A percentile compares a stretch with the other conserved stretches of the same genome.
Evolutionary conservation across 2,113 vertebrate species (phyloP).

Genomic region (Tragulus kanchil): DNA sequence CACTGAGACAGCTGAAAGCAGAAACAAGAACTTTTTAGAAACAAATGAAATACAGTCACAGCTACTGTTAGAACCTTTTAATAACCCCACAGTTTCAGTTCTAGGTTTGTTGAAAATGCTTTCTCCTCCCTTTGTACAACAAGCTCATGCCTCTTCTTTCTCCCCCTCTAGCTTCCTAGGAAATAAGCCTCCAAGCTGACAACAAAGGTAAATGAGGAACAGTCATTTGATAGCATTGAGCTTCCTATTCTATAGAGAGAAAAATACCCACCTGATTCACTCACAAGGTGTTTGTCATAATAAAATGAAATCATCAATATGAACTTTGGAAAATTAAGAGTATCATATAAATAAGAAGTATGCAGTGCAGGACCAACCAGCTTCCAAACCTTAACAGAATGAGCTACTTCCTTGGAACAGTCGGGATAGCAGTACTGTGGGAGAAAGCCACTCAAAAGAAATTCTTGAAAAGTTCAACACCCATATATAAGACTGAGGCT

Average conservation of each 20-base stretch:
- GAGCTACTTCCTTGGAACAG: neutral
- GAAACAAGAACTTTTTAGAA: slow-evolving; percentile 64
- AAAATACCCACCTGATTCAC: neutral
- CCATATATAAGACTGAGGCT: neutral
- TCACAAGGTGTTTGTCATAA: neutral
- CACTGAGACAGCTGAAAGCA: slow-evolving; percentile 91
- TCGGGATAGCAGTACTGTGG: neutral
- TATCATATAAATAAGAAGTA: neutral
- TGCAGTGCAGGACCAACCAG: neutral
- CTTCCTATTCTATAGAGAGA: neutral
- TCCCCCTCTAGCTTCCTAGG: neutral
- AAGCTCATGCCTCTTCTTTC: neutral
- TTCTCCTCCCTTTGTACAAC: neutral
- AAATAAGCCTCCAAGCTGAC: neutral
- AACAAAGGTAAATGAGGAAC: neutral
- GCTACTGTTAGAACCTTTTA: neutral
- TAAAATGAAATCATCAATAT: slow-evolving; percentile 27
- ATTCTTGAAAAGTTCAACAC: neutral
- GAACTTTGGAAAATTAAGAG: slow-evolving; percentile 4
- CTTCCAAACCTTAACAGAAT: neutral
- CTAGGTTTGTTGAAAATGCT: neutral
- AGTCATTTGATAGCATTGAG: neutral
- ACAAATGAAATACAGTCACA: neutral
- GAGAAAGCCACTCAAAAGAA: neutral
- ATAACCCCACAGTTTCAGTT: neutral